A percentile compares a stretch with the other conserved stretches of the same genome.
phyloP scores from a whole-genome alignment of 2,888 invertebrate genomes.

The Erebia ligea region DNA sequence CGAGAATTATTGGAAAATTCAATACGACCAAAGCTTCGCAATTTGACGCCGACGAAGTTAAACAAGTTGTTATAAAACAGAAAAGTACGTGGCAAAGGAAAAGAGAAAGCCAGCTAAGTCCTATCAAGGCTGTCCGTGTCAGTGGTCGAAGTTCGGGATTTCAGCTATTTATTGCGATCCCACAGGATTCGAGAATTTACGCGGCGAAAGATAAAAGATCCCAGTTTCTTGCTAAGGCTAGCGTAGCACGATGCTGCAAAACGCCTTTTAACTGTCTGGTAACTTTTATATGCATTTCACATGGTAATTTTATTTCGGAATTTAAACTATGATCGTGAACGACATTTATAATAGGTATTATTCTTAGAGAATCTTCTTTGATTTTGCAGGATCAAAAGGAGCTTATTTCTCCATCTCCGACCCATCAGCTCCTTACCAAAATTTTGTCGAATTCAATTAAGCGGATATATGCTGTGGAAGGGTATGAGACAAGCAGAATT shows the following conservation, averaged over 20 bases:
- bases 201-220: constrained; percentile 68
- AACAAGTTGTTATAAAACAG: constrained; percentile 48
- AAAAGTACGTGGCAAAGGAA: constrained; percentile 47
- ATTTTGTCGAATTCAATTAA: too few species aligned
- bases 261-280: neutral
- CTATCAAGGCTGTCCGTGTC: constrained; percentile 69
- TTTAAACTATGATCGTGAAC: too few species aligned
- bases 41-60: constrained; percentile 30
- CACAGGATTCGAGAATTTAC: constrained; percentile 73
- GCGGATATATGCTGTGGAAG: too few species aligned
- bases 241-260: constrained; percentile 13
- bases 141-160: constrained; percentile 76
- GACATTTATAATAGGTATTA: too few species aligned
- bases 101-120: constrained; percentile 56
- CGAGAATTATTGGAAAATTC: neutral
- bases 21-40: neutral
- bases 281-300: neutral
- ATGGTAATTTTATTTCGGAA: too few species aligned
- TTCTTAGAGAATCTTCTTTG: too few species aligned
- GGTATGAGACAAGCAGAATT: too few species aligned
- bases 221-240: constrained; percentile 32
- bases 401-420: too few species aligned
- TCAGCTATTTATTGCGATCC: constrained; percentile 80
- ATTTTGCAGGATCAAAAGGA: too few species aligned
- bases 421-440: too few species aligned